phyloP scores from a whole-genome alignment of 2,113 vertebrate genomes.

The Numenius arquata region DNA sequence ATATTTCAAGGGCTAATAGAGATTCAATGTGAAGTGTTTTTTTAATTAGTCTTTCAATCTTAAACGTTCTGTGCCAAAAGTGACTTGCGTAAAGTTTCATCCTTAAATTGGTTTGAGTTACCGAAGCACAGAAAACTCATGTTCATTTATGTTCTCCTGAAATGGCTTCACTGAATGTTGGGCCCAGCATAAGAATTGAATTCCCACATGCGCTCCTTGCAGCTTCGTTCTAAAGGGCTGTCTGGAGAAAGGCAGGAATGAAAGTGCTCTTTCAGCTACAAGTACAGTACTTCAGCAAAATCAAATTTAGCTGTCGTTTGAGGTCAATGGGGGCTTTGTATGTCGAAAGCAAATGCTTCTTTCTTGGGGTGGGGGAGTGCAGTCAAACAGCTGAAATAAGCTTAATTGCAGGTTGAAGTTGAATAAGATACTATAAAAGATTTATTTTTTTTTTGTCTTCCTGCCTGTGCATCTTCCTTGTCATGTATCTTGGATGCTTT shows the following conservation, averaged over 20 bases:
- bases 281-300: slow-evolving; percentile 45
- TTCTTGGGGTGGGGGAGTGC: background rate
- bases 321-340: slow-evolving; percentile 49
- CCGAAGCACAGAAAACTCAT: background rate
- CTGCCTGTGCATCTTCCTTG: background rate
- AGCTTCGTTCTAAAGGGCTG: background rate
- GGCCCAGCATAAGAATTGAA: background rate
- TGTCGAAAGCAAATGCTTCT: background rate
- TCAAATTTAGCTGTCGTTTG: background rate
- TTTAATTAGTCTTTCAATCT: background rate
- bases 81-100: background rate
- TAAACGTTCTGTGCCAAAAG: background rate
- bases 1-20: no score
- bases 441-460: background rate
- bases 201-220: background rate
- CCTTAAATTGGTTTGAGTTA: background rate
- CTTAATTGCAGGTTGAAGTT: slow-evolving; percentile 32
- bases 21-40: background rate
- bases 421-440: background rate
- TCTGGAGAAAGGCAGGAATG: slow-evolving; percentile 36
- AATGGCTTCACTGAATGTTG: background rate
- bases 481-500: background rate
- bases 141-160: background rate
- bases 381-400: slow-evolving; percentile 27
- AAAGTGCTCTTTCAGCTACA: slow-evolving; percentile 45